Percentiles rank a stretch among this genome's conserved stretches.
These are phyloP conservation scores for Magallana nippona DNA, from an alignment of 2,888 invertebrate genomes.

Conservation along the genomic window DNA sequence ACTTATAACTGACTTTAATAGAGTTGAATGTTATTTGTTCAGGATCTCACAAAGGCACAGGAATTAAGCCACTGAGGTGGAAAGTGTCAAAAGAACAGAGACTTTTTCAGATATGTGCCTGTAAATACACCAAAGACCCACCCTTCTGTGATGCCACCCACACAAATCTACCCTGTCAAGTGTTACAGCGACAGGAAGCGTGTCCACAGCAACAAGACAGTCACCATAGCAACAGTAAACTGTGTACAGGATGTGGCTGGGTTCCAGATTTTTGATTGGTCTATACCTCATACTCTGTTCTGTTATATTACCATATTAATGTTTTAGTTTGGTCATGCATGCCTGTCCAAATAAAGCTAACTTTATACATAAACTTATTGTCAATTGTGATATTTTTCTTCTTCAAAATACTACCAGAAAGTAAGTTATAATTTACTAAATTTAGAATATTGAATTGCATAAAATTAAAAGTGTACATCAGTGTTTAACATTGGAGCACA, in stretches of 20 bases:
- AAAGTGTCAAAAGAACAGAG: conserved; percentile 67
- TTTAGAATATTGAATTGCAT: too few relatives aligned
- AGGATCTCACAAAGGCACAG: conserved; percentile 74
- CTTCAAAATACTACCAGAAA: too few relatives aligned
- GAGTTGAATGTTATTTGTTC: too few relatives aligned
- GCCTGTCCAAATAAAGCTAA: too few relatives aligned
- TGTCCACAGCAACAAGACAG: conserved; percentile 56
- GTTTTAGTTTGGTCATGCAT: background rate
- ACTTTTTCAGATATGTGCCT: conserved; percentile 69
- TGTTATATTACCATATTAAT: background rate
- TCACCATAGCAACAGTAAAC: conserved; percentile 58
- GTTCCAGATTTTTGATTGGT: conserved; percentile 70
- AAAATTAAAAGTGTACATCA: too few relatives aligned
- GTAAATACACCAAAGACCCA: conserved; percentile 74
- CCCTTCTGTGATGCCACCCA: conserved; percentile 75
- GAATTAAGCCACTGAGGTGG: conserved; percentile 72
- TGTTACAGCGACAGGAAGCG: conserved; percentile 60
- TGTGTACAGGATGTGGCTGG: conserved; percentile 76
- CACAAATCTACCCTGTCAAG: conserved; percentile 67
- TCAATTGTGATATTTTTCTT: too few relatives aligned
- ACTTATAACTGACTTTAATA: too few relatives aligned
- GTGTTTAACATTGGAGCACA: too few relatives aligned
- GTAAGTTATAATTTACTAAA: too few relatives aligned
- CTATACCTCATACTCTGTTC: background rate
- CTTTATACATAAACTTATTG: too few relatives aligned